These are phyloP conservation scores for Adoxophyes honmai DNA, from an alignment of 1,140 invertebrate species.

Conservation along the genomic window DNA sequence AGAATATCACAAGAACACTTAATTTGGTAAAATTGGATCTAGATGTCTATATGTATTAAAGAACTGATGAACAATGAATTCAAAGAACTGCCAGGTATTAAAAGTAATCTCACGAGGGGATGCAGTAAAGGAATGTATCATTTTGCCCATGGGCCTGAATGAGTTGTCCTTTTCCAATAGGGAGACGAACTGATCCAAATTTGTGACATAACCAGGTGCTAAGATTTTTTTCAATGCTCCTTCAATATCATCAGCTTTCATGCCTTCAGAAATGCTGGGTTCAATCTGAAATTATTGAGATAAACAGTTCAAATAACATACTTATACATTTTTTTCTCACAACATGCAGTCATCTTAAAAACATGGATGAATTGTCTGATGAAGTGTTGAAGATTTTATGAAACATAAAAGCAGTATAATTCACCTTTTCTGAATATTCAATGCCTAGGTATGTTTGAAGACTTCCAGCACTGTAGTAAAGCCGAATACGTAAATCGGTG, in stretches of 20 bases:
- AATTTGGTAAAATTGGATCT: no score
- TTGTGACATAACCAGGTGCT: slow-evolving; percentile 80
- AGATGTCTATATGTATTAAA: no score
- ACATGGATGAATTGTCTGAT: background rate
- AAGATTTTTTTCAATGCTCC: slow-evolving; percentile 81
- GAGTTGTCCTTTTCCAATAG: slow-evolving; percentile 82
- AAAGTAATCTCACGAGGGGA: slow-evolving; percentile 53
- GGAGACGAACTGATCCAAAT: slow-evolving; percentile 84
- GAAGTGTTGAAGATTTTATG: background rate
- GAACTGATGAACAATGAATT: no score
- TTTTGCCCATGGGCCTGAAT: slow-evolving; percentile 85
- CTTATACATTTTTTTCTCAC: background rate
- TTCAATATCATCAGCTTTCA: slow-evolving; percentile 90
- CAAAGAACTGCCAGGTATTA: no score
- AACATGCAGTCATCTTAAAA: background rate
- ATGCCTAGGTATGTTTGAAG: slow-evolving; percentile 78
- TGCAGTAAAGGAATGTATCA: slow-evolving; percentile 80
- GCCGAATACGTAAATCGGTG: slow-evolving; percentile 86
- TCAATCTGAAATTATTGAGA: slow-evolving; percentile 57
- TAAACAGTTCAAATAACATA: background rate
- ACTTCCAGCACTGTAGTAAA: slow-evolving; percentile 90
- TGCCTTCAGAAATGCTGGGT: slow-evolving; percentile 70
- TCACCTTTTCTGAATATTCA: slow-evolving; percentile 69
- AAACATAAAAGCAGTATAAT: slow-evolving; percentile 11
- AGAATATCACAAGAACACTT: slow-evolving; percentile 1